Evolutionary conservation across 2,113 vertebrate genomes (phyloP).

Genomic region (Capreolus pygargus): DNA sequence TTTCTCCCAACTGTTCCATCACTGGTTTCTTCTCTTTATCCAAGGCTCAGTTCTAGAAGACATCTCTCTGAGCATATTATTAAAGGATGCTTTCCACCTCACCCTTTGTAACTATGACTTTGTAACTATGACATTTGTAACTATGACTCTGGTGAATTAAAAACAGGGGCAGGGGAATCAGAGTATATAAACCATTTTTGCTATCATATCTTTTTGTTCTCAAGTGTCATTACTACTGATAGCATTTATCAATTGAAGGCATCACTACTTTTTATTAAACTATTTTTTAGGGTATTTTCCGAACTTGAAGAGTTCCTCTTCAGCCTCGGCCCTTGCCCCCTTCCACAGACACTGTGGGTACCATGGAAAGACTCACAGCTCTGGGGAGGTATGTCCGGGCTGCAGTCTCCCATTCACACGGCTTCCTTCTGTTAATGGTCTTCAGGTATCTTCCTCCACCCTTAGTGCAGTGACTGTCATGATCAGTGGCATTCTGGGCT

Average conservation of each 20-base stretch:
- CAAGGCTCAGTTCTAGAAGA: not conserved
- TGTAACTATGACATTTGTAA: not conserved
- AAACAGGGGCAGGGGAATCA: not conserved
- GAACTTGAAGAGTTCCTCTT: not conserved
- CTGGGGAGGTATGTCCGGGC: not conserved
- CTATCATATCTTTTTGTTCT: not conserved
- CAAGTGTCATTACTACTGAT: not conserved
- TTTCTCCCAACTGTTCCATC: not conserved
- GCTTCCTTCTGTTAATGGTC: not conserved
- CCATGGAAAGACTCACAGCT: not conserved
- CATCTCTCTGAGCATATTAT: not conserved
- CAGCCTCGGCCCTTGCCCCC: not conserved
- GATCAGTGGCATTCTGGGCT: not conserved
- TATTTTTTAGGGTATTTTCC: not conserved
- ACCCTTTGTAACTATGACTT: not conserved
- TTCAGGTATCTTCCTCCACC: not conserved
- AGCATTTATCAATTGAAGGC: not conserved
- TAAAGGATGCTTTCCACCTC: not conserved
- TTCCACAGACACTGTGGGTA: not conserved
- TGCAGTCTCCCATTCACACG: not conserved
- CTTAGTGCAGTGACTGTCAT: no score
- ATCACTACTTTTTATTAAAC: not conserved
- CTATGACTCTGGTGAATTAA: not conserved
- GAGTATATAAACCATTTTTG: not conserved
- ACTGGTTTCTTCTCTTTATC: not conserved